Percentiles rank a stretch among this genome's conserved stretches.
Evolutionary conservation across 1,140 invertebrate species (phyloP).

Genomic region (Scaptomyza hsui): DNA sequence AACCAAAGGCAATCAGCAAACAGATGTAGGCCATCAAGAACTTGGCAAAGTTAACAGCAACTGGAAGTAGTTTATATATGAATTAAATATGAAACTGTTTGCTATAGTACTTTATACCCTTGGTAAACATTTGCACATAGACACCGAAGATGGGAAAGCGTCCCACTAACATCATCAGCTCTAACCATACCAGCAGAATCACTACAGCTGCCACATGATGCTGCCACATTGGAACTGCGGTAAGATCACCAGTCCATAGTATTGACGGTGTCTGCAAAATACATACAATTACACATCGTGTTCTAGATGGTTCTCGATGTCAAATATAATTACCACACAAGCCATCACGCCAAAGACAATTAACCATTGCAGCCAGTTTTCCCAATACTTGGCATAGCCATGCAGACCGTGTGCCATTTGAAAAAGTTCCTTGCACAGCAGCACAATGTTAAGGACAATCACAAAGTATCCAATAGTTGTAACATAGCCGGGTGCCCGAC

Average conservation of each 20-base stretch:
- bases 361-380: constrained; percentile 92
- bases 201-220: constrained; percentile 91
- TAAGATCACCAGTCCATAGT: constrained; percentile 60
- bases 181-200: constrained; percentile 91
- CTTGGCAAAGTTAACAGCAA: constrained; percentile 92
- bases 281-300: background rate
- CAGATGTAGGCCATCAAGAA: constrained; percentile 92
- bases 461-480: constrained; percentile 86
- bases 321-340: constrained; percentile 86
- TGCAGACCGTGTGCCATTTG: constrained; percentile 88
- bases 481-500: constrained; percentile 84
- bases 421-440: constrained; percentile 90
- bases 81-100: constrained; percentile 85
- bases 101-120: constrained; percentile 80
- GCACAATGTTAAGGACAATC: constrained; percentile 86
- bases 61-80: constrained; percentile 78
- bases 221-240: constrained; percentile 87
- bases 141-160: constrained; percentile 93
- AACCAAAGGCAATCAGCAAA: constrained; percentile 90
- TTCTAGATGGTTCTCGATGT: no score
- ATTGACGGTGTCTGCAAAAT: constrained; percentile 63
- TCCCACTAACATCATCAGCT: constrained; percentile 93
- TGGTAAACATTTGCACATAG: constrained; percentile 94
- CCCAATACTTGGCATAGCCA: constrained; percentile 91
- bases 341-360: constrained; percentile 89